Evolutionary conservation across 2,113 vertebrate genomes (phyloP), one percentile per base, ranked within the genome.

Genomic region (Desmodus rotundus): DNA sequence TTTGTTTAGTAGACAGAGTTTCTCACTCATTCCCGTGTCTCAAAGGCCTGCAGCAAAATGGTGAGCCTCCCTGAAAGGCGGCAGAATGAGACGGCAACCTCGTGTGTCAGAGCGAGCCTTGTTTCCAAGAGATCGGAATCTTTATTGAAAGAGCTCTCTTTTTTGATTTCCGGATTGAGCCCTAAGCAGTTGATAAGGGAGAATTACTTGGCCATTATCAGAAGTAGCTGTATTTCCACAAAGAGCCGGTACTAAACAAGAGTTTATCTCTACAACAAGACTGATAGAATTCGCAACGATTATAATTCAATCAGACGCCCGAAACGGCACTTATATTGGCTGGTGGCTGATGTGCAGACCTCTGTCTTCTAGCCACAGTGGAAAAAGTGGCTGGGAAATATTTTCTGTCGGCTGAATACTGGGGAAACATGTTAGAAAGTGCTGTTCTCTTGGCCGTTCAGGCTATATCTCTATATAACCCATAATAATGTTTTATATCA

Each of bases 131-230:
- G 98, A 99, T 98, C 45, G 33, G 97, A 97, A 98, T 99, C 98
- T 98, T 97, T 97, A 92, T 97, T 98, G 98, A 98, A 98, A 98
- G 97, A 98, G 97, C 95, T 98, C 96, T 74, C n/a, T 87, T 95
- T 98, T 98, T 98, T 98, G 98, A 98, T 98, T 98, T 98, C 98
- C 96, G 38, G 98, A 98, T 98, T 98, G 97, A 97, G 97, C 96
- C 97, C 93, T 52, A 8, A n/a, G 93, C 96, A 76, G 97, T 95
- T 97, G 98, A 99, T 99, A 99, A 97, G 98, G 97, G 97, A 98
- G 98, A 99, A 98, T 98, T 97, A 98, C 98, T 98, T 95, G 95
- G 97, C 97, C 96, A 97, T 98, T 99, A 98, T 99, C 98, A 98
- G 98, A 98, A 98, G 98, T 90, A 50, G 61, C 81, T 98, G 98